Evolutionary conservation across 2,888 invertebrate species (phyloP).

Genomic region (Drosophila hawaiiensis): DNA sequence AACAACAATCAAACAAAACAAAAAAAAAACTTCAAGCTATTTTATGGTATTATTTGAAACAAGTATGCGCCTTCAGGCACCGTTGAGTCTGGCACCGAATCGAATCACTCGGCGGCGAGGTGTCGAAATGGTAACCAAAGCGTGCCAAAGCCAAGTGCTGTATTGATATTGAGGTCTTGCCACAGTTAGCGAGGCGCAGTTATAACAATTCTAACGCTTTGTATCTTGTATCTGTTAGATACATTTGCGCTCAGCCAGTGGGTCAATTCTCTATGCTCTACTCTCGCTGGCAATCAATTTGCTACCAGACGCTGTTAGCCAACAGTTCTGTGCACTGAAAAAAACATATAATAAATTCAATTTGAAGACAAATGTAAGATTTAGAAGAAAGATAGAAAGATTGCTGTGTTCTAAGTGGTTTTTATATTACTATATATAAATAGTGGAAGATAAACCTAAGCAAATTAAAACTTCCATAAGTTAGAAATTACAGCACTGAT

Average conservation of each 20-base stretch:
- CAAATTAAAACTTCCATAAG: too few species aligned
- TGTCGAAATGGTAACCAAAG: slow-evolving; percentile 32
- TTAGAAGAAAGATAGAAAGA: neutral
- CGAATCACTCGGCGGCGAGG: slow-evolving; percentile 7
- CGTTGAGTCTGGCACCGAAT: slow-evolving; percentile 2
- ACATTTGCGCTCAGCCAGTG: slow-evolving; percentile 46
- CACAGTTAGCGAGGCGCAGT: slow-evolving; percentile 61
- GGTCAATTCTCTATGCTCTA: slow-evolving; percentile 62
- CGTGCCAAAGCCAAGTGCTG: slow-evolving; percentile 56
- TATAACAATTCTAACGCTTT: slow-evolving; percentile 59
- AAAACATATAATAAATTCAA: neutral
- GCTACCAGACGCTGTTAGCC: slow-evolving; percentile 20
- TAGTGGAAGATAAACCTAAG: too few species aligned
- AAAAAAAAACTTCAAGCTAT: neutral
- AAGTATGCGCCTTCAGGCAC: slow-evolving; percentile 36
- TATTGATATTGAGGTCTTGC: slow-evolving; percentile 69
- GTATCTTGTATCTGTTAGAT: slow-evolving; percentile 34
- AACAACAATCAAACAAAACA: slow-evolving; percentile 5
- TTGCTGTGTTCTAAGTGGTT: neutral
- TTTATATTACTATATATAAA: neutral
- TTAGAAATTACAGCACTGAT: neutral
- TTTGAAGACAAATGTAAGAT: too few species aligned
- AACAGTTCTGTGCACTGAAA: neutral
- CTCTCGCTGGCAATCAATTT: slow-evolving; percentile 65
- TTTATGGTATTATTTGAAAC: slow-evolving; percentile 11